Evolutionary conservation across 2,113 vertebrate genomes (phyloP).

Genomic region (Glaucidium brasilianum): DNA sequence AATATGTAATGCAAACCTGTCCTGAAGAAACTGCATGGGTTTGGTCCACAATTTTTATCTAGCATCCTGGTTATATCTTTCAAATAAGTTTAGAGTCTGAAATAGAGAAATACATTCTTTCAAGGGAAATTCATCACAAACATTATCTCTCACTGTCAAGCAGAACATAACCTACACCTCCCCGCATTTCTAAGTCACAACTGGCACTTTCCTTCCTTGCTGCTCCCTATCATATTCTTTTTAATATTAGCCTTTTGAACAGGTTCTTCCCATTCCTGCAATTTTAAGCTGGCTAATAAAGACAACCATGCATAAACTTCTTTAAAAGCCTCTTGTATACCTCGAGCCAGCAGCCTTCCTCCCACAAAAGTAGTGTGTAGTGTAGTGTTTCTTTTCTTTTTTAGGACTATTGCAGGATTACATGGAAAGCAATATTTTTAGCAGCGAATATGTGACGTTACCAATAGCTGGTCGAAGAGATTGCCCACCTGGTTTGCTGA

Average conservation of each 20-base stretch:
- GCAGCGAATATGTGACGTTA: neutral
- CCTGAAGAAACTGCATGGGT: neutral
- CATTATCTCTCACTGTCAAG: neutral
- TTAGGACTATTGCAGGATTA: neutral
- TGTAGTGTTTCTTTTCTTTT: neutral
- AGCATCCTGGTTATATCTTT: neutral
- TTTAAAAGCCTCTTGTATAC: neutral
- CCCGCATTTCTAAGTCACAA: neutral
- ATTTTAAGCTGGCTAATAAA: neutral
- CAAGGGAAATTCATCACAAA: neutral
- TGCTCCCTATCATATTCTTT: neutral
- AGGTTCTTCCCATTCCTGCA: neutral
- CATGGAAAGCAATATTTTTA: neutral
- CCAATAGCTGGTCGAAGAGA: neutral
- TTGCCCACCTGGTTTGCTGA: neutral
- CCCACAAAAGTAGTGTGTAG: neutral
- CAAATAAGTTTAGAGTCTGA: neutral
- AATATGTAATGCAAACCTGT: neutral
- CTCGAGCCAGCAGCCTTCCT: neutral
- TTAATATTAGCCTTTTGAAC: neutral
- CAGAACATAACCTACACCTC: rapidly evolving
- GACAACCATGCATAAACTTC: neutral
- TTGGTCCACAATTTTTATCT: neutral
- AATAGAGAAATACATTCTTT: neutral
- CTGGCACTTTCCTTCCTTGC: neutral